Base-by-base conservation (phyloP, 2,888 invertebrate species). In the Mongoloraphidia duomilia region DNA sequence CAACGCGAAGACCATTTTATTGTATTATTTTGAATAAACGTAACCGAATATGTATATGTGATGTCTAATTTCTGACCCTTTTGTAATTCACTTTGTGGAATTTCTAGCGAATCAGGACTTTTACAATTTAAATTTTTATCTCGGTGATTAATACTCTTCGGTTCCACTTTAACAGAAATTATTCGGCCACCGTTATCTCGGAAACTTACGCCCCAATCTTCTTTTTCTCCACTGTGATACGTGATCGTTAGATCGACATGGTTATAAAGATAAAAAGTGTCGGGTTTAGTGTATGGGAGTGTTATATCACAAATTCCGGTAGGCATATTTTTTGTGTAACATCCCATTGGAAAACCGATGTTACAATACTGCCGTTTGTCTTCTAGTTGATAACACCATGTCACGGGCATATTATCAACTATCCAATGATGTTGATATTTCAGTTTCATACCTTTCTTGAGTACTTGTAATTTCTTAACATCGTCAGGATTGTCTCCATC, bases 371-470 rank as follows among this genome's bases (percentile, higher is more conserved):
- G 82, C 56, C 79, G 77, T 12, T 74, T 74, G 55, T 82, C 80
- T 52, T 85, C 82, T 49, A 80, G 63, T 41, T 69, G 71, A 66
- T 92, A 94, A 67, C 98, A 98, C 87, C 92, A 96, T 0, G 97
- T 96, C 2, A 98, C 89, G 0, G 98, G 98, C 96, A 98, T 96
- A 65, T 98, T 98, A 69, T 98, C 98, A 53, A 91, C 77, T 60
- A 92, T 91, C 97, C 97, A 98, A 67, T 98, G 97, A 69, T 98
- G 97, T 61, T 96, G 92, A 67, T 98, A 98, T 67, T 96, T 96
- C 47, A 94, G 73, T 51, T 84, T 84, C 64, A 86, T 82, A 52
- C 94, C 96, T 70, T 88, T 87, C 65, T 88, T 86, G 50, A 98
- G 71, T 12, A 86, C 78, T 60, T 85, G 82, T 59, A 98, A 68